Percentiles rank a stretch among this genome's conserved stretches.
Conservation (phyloP, 2,113 vertebrate species). For the Festucalex cinctus region DNA sequence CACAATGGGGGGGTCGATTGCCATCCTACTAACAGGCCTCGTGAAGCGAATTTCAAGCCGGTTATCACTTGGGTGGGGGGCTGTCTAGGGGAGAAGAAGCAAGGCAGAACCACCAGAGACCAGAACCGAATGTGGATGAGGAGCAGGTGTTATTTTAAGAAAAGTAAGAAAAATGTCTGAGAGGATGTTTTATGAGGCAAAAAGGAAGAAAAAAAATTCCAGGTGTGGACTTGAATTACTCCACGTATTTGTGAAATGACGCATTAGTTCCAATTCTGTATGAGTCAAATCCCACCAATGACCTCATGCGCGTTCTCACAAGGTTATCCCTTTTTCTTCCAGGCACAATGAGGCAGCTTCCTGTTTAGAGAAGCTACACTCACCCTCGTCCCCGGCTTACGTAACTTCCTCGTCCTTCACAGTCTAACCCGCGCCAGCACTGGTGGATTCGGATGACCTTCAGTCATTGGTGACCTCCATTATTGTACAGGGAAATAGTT, state of each 20-base stretch:
- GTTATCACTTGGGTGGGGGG: slow-evolving; percentile 48
- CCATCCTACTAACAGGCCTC: slow-evolving; percentile 29
- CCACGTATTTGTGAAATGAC: slow-evolving; percentile 34
- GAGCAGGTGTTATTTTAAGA: slow-evolving; percentile 30
- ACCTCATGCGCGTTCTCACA: slow-evolving; percentile 72
- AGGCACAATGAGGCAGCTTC: slow-evolving; percentile 75
- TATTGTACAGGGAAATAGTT: not conserved
- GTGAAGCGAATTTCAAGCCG: slow-evolving; percentile 2
- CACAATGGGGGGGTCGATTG: slow-evolving; percentile 35
- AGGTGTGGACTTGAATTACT: slow-evolving; percentile 11
- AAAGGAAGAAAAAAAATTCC: not conserved
- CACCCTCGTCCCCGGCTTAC: slow-evolving; percentile 15
- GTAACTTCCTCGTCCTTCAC: slow-evolving; percentile 29
- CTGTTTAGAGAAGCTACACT: slow-evolving; percentile 69
- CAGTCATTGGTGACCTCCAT: too few species aligned
- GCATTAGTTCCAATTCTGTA: not conserved
- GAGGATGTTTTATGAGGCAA: not conserved
- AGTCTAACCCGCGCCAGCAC: not conserved
- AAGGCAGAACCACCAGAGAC: slow-evolving; percentile 7
- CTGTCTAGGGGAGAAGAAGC: slow-evolving; percentile 18
- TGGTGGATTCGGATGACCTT: not conserved
- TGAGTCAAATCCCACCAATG: slow-evolving; percentile 51
- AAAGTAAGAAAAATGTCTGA: not conserved
- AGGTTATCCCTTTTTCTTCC: slow-evolving; percentile 74
- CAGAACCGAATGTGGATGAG: slow-evolving; percentile 1